Evolutionary conservation across 2,113 vertebrate species (phyloP).

Genomic region (Perccottus glenii): DNA sequence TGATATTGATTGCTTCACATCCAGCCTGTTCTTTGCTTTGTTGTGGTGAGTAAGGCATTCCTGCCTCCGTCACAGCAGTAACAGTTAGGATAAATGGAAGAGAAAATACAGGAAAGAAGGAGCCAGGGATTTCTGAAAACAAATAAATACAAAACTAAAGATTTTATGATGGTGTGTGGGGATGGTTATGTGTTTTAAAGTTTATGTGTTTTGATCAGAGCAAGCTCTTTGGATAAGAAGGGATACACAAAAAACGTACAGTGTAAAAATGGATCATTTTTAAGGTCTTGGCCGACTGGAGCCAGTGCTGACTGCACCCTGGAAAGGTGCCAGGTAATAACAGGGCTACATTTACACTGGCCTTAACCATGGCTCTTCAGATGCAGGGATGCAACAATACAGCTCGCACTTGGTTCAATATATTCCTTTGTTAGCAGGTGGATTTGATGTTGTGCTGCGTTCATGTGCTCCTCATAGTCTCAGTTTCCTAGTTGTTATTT

Average conservation of each 20-base stretch:
- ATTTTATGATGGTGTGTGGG: no score
- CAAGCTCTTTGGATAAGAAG: no score
- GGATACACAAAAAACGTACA: no score
- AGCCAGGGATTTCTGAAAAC: not conserved
- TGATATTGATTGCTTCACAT: conserved; percentile 4
- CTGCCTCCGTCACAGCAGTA: not conserved
- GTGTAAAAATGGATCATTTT: no score
- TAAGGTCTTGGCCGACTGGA: no score
- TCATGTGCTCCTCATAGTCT: no score
- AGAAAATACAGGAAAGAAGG: not conserved
- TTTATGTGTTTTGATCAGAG: no score
- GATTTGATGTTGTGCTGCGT: no score
- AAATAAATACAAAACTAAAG: no score
- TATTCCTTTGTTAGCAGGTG: not conserved
- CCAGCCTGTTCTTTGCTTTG: not conserved
- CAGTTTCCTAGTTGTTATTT: no score
- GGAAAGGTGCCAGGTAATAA: not conserved
- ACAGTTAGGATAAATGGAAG: not conserved
- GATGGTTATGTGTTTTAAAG: no score
- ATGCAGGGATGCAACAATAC: not conserved
- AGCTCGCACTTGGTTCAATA: not conserved
- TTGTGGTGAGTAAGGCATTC: not conserved
- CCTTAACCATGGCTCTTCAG: not conserved
- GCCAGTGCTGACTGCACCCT: not conserved
- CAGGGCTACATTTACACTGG: no score